Base-by-base conservation (phyloP, 1,140 invertebrate genomes). In the Drosophila prosaltans region DNA sequence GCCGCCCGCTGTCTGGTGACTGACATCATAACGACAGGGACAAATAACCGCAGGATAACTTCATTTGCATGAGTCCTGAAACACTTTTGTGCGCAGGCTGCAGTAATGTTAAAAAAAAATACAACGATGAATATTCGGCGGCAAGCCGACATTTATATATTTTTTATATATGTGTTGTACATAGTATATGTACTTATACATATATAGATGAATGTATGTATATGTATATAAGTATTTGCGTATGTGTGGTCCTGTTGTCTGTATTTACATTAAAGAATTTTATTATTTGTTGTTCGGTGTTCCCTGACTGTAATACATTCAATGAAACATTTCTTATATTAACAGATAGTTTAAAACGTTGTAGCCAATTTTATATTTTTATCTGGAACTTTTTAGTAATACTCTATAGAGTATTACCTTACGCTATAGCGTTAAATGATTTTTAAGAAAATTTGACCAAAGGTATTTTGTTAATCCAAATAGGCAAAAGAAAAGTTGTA, bases 11-110 rank as follows among this genome's bases (percentile, higher is more conserved):
- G 24, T 48, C 63, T 32, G 45, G 45, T 63, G 73, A 60, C 69
- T 64, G 78, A 86, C 84, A 86, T 72, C 62, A 77, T 79, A 80
- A 77, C 84, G 83, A 88, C 84, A 83, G 83, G 70, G 68, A 89
- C 84, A 88, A 88, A 88, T 88, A 88, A 89, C 83, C 84, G 80
- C 84, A 89, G 84, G 83, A 88, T 89, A 83, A 89, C 83, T 88
- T 88, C 84, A 89, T 88, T 88, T 88, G 80, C 84, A 88, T 88
- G 84, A 70, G 64, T 48, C 69, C 54, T 7, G 73, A 21, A 60
- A 54, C 9, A 39, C 78, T 73, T 80, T 84, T 74, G 70, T 78
- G 67, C 43, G 24, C 26, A 36, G 58, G 69, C 65, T 39, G 61
- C 58, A 48, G 73, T 70, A 70, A 59, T 43, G 72, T 78, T 69